These are phyloP conservation scores for Augochlorella aurata DNA, from an alignment of 2,888 invertebrate species.

Conservation along the genomic window DNA sequence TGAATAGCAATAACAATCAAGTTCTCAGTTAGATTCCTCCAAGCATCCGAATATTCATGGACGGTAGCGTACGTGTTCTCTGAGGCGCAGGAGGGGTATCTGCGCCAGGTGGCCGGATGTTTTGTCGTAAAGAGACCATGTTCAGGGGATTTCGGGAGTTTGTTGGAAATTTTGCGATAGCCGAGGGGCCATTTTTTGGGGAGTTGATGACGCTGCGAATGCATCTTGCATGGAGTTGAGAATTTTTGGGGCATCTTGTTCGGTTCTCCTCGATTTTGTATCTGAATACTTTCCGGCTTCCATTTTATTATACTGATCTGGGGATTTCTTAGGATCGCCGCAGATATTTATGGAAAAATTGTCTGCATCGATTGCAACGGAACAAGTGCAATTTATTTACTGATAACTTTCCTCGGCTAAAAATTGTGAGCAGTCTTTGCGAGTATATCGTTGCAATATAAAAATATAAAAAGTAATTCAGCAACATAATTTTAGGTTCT, in stretches of 20 bases:
- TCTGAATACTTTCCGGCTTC: no score
- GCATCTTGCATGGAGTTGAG: neutral
- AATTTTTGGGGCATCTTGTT: neutral
- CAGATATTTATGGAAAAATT: no score
- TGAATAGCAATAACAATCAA: no score
- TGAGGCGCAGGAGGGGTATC: neutral
- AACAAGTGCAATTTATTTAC: no score
- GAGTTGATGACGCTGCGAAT: neutral
- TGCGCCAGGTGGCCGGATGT: neutral
- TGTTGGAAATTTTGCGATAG: neutral
- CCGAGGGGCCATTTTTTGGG: neutral
- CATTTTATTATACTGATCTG: no score
- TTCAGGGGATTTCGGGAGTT: neutral
- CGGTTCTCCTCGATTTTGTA: neutral
- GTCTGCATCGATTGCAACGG: no score
- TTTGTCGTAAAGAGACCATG: slow-evolving; percentile 6
- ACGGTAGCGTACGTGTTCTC: slow-evolving; percentile 11
- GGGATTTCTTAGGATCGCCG: no score
- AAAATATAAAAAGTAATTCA: neutral
- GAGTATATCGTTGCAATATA: no score
- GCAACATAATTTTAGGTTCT: neutral
- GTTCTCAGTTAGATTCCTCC: no score
- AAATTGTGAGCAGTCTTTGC: no score
- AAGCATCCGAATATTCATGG: no score
- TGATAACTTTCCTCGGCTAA: no score